Base-by-base conservation (phyloP, 1,140 invertebrate species). In the Bombus confusus region DNA sequence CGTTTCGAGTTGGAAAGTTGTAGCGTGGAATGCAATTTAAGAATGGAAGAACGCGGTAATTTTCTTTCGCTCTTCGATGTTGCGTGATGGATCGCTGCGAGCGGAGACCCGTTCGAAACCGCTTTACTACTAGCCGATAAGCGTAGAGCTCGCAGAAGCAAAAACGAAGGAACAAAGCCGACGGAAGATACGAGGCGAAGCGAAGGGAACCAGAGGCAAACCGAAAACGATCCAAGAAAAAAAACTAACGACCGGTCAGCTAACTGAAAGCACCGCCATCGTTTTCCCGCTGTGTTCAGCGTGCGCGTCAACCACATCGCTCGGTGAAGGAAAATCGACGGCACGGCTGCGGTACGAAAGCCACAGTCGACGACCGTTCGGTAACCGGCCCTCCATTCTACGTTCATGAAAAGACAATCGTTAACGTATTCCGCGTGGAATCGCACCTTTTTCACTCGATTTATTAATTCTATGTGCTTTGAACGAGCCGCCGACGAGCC, bases 41-140 rank as follows among this genome's bases (percentile, higher is more conserved):
- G 18, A 52, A 22, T 52, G 5, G 47, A 22, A 15, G 18, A 52
- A 52, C 47, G 47, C 47, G 47, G 22, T 52, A 52, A 52, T 52
- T 52, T 52, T 52, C 47, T 52, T 52, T 5, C 1, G 47, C 18
- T 22, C 15, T 52, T 15, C n/a, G n/a, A 31, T 66, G 15, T 15
- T 66, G 6, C n/a, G 12, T 8, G 15, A 41, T 41, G 18, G 18
- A 25, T 34, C 9, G 41, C 62, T 71, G 86, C 87, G 84, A 90
- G 87, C 88, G 83, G 86, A 85, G 83, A 72, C 80, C 59, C 47
- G 78, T 73, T 75, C 74, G 22, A 66, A 78, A 73, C 77, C 72
- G 89, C 89, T 91, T 90, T 85, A 92, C 90, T 92, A 92, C 31
- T 92, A 91, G 85, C 87, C 59, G 71, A 69, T 91, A 93, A 92